phyloP scores from a whole-genome alignment of 2,888 invertebrate species.

The Macrosoma leucophasiata region DNA sequence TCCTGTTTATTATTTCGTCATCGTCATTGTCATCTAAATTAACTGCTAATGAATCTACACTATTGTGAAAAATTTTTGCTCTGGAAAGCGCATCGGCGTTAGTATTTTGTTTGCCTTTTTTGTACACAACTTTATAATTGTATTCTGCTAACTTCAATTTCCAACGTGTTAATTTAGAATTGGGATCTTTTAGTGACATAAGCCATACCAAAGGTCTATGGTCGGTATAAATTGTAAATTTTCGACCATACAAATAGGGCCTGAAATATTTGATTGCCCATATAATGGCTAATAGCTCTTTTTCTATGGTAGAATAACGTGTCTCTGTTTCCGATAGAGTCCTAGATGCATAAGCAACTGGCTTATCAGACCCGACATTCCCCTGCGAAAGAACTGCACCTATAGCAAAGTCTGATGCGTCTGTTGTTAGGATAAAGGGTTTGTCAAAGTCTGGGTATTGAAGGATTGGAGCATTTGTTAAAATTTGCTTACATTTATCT shows the following conservation, averaged over 20 bases:
- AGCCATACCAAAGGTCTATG: constrained; percentile 42
- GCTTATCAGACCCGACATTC: constrained; percentile 27
- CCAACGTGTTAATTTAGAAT: constrained; percentile 40
- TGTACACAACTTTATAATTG: constrained; percentile 28
- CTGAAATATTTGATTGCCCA: constrained; percentile 39
- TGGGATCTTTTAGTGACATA: constrained; percentile 41
- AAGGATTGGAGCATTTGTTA: constrained; percentile 35
- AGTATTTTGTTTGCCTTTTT: constrained; percentile 29
- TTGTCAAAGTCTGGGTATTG: constrained; percentile 39
- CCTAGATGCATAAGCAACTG: constrained; percentile 28
- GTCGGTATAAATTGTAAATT: constrained; percentile 44
- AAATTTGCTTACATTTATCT: constrained; percentile 30
- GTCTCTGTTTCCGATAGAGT: constrained; percentile 28
- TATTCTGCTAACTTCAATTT: constrained; percentile 32
- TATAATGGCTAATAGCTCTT: constrained; percentile 38
- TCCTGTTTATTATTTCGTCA: constrained; percentile 10
- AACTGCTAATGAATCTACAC: constrained; percentile 6
- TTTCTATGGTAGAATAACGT: constrained; percentile 33
- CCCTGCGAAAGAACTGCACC: constrained; percentile 31
- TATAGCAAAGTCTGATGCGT: constrained; percentile 29
- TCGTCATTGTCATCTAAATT: no score
- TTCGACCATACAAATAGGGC: constrained; percentile 38
- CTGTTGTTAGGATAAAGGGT: constrained; percentile 29
- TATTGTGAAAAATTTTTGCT: constrained; percentile 21
- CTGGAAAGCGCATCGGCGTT: constrained; percentile 32